Evolutionary conservation across 2,113 vertebrate species (phyloP).

Genomic region (Prolemur simus): DNA sequence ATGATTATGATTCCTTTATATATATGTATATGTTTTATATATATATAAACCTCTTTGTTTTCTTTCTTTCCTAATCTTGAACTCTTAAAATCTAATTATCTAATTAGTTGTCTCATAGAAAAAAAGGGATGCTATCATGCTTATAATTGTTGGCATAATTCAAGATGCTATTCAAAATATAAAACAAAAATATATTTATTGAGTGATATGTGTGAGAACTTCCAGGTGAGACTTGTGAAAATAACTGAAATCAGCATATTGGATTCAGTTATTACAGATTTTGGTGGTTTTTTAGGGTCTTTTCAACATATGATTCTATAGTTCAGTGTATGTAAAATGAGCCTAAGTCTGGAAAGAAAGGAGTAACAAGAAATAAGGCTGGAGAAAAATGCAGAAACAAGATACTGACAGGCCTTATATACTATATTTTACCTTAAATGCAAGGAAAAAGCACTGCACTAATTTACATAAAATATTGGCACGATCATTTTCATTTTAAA

Average conservation of each 20-base stretch:
- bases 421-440: not conserved
- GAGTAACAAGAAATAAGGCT: not conserved
- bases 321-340: not conserved
- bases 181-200: constrained; percentile 2
- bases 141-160: not conserved
- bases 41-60: not conserved
- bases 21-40: no score
- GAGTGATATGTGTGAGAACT: not conserved
- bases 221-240: not conserved
- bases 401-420: not conserved
- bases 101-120: not conserved
- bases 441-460: not conserved
- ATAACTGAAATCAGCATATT: not conserved
- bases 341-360: not conserved
- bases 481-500: not conserved
- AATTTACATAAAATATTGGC: not conserved
- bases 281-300: not conserved
- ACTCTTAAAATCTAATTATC: not conserved
- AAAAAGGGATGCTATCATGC: not conserved
- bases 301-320: not conserved
- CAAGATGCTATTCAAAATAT: not conserved
- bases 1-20: not conserved
- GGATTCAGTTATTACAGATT: not conserved
- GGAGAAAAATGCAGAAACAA: not conserved
- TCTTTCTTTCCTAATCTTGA: not conserved